Conservation (phyloP, 2,113 vertebrate species). For the Podarcis raffonei region DNA sequence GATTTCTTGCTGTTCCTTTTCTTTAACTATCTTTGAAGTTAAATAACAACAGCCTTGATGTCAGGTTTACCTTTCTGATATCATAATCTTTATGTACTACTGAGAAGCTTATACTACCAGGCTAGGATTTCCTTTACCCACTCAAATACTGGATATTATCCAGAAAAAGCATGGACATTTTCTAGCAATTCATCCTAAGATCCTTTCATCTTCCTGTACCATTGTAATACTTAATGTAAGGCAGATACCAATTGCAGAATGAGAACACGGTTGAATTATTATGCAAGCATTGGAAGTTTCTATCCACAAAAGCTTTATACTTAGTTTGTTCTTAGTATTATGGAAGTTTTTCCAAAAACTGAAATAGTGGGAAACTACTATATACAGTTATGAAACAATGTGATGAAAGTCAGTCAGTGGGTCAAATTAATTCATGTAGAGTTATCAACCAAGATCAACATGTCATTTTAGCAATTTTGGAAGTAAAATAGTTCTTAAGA, state of each 20-base stretch:
- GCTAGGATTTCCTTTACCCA: conserved; percentile 88
- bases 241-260: conserved; percentile 56
- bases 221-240: conserved; percentile 63
- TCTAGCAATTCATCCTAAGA: conserved; percentile 67
- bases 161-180: conserved; percentile 77
- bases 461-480: conserved; percentile 12
- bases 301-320: conserved; percentile 52
- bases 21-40: conserved; percentile 80
- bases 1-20: conserved; percentile 79
- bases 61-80: conserved; percentile 94
- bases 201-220: conserved; percentile 62
- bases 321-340: conserved; percentile 54
- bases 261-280: conserved; percentile 49
- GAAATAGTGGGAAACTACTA: conserved; percentile 38
- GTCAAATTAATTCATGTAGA: conserved; percentile 40
- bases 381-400: conserved; percentile 15
- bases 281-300: conserved; percentile 34
- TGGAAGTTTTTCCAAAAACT: conserved; percentile 52
- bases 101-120: conserved; percentile 89
- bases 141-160: conserved; percentile 85
- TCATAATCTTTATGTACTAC: conserved; percentile 89
- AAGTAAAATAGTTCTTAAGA: conserved; percentile 40
- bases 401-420: conserved; percentile 54
- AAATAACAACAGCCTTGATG: conserved; percentile 82
- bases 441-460: conserved; percentile 35